These are phyloP conservation scores for Chouioia cunea DNA, from an alignment of 2,888 invertebrate genomes.

Conservation along the genomic window DNA sequence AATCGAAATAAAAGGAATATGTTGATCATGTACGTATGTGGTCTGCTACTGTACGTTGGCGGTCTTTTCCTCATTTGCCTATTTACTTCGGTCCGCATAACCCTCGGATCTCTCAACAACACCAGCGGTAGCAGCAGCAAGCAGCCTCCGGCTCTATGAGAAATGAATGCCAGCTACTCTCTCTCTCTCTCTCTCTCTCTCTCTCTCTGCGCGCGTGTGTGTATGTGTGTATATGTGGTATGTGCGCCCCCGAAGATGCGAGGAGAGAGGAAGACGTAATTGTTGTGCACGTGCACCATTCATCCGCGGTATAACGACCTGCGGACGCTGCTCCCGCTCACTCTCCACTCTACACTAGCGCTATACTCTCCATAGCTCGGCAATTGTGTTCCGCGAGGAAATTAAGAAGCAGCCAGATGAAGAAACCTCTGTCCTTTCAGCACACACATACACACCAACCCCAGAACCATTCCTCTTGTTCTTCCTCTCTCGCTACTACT, in stretches of 20 bases:
- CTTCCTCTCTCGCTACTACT: constrained; percentile 19
- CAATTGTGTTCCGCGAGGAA: constrained; percentile 45
- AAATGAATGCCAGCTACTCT: constrained; percentile 26
- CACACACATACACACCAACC: background rate
- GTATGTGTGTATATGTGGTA: constrained; percentile 35
- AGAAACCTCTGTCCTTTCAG: constrained; percentile 44
- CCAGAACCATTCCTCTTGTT: background rate
- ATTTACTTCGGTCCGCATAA: constrained; percentile 26
- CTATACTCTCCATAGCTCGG: no score
- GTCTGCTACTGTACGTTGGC: background rate
- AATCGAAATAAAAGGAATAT: no score
- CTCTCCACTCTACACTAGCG: no score
- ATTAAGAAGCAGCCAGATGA: constrained; percentile 44
- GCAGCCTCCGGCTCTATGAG: constrained; percentile 19
- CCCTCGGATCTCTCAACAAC: background rate
- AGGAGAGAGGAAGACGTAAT: constrained; percentile 42
- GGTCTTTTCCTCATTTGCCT: constrained; percentile 39
- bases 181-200: background rate
- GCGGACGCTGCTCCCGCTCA: constrained; percentile 1
- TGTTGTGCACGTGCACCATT: constrained; percentile 46
- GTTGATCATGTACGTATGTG: background rate
- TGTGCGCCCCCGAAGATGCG: constrained; percentile 32
- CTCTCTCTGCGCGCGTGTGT: constrained; percentile 17
- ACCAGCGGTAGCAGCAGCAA: no score
- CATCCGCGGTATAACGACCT: constrained; percentile 44